phyloP scores from a whole-genome alignment of 2,797 vertebrate species.

The Mycteria americana region DNA sequence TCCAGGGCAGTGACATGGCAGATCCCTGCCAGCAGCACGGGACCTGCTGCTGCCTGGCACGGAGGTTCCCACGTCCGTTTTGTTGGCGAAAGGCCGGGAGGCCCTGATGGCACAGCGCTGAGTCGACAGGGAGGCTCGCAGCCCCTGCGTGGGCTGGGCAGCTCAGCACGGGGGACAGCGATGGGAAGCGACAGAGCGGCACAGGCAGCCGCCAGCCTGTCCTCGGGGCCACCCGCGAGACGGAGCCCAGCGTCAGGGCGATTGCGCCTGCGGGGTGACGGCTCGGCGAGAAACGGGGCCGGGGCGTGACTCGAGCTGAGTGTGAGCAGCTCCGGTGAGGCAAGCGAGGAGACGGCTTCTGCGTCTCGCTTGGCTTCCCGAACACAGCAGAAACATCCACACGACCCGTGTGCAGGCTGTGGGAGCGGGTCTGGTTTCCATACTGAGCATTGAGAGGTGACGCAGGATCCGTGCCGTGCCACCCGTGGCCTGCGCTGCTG shows the following conservation, averaged over 20 bases:
- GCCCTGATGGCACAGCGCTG: fast-evolving
- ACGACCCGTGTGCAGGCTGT: fast-evolving
- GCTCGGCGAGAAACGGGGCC: neutral
- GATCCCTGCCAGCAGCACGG: neutral
- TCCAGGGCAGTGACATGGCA: fast-evolving
- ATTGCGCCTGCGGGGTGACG: neutral
- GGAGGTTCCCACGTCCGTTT: fast-evolving
- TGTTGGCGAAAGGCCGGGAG: fast-evolving
- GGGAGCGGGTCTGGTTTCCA: fast-evolving
- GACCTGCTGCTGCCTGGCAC: fast-evolving
- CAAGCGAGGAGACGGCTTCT: neutral
- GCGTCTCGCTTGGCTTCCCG: neutral
- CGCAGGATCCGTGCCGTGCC: neutral
- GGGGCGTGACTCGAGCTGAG: fast-evolving
- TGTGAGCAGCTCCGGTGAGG: neutral
- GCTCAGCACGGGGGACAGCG: neutral
- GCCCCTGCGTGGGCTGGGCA: fast-evolving
- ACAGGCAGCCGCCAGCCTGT: neutral
- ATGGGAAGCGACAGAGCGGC: neutral
- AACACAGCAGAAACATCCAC: fast-evolving
- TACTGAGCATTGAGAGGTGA: fast-evolving
- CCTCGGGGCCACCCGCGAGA: neutral
- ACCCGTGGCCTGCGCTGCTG: fast-evolving
- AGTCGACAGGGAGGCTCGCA: fast-evolving
- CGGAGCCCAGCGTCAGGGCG: neutral